These are phyloP conservation scores for Tenebrosternarchus preto DNA, from an alignment of 2,113 vertebrate genomes.

Conservation along the genomic window DNA sequence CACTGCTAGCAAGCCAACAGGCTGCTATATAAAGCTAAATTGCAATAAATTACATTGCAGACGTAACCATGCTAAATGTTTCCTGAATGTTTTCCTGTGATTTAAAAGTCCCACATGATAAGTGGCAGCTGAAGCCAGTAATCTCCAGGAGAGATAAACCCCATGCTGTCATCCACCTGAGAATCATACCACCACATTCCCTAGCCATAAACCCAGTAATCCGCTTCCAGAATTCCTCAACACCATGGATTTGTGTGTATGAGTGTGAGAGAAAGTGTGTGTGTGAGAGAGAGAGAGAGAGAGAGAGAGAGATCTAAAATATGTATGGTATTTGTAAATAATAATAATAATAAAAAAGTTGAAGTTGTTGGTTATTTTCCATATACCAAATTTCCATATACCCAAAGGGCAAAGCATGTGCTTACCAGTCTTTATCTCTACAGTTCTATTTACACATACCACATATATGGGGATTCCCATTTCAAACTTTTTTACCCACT, in stretches of 20 bases:
- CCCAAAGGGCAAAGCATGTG: background rate
- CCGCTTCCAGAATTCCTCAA: constrained; percentile 7
- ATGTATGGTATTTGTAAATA: constrained; percentile 16
- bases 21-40: background rate
- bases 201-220: constrained; percentile 18
- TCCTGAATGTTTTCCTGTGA: background rate
- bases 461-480: background rate
- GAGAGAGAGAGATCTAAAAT: constrained; percentile 26
- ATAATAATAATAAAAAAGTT: background rate
- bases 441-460: background rate
- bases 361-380: background rate
- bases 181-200: constrained; percentile 24
- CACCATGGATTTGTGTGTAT: background rate
- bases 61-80: constrained; percentile 15
- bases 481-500: background rate
- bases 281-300: constrained; percentile 14
- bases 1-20: background rate
- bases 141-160: constrained; percentile 14
- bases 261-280: background rate
- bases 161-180: constrained; percentile 19
- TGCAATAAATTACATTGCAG: background rate
- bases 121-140: constrained; percentile 3
- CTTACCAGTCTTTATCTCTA: constrained; percentile 1
- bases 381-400: constrained; percentile 12
- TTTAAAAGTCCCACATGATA: constrained; percentile 10